Evolutionary conservation across 2,797 vertebrate species (phyloP).

Genomic region (Kryptopterus vitreolus): DNA sequence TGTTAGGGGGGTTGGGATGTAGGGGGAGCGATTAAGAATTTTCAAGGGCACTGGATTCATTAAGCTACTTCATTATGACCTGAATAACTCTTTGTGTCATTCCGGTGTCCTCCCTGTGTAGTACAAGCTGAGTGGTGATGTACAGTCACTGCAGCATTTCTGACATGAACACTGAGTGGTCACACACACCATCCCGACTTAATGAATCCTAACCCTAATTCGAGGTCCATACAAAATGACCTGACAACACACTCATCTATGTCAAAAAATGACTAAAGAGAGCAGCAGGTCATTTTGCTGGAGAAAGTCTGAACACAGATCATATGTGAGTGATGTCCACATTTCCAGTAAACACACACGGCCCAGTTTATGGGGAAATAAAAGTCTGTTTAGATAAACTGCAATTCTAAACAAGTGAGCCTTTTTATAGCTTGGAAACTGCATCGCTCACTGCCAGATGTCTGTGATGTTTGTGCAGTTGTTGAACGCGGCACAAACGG

Average conservation of each 20-base stretch:
- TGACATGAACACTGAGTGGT: slow-evolving; percentile 42
- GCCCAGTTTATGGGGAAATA: background rate
- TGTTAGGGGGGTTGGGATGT: slow-evolving; percentile 60
- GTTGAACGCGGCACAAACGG: slow-evolving; percentile 40
- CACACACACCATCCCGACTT: slow-evolving; percentile 45
- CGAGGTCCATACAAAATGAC: slow-evolving; percentile 42
- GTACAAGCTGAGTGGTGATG: slow-evolving; percentile 48
- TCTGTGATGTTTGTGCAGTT: background rate
- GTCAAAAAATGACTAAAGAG: slow-evolving; percentile 14
- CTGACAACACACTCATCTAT: slow-evolving; percentile 38
- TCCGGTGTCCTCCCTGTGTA: slow-evolving; percentile 62
- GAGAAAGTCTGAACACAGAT: background rate
- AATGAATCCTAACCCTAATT: slow-evolving; percentile 36
- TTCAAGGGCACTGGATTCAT: slow-evolving; percentile 92
- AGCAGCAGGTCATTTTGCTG: slow-evolving; percentile 34
- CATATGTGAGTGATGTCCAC: background rate
- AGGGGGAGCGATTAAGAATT: slow-evolving; percentile 86
- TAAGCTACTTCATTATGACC: slow-evolving; percentile 83
- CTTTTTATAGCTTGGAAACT: background rate
- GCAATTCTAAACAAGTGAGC: too few species aligned
- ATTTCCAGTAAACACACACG: background rate
- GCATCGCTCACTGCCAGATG: background rate
- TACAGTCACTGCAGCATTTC: slow-evolving; percentile 44
- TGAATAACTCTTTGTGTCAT: slow-evolving; percentile 84
- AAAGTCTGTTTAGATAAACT: background rate